These are phyloP conservation scores for Eupelmus urozonus DNA, from an alignment of 2,888 invertebrate species.

Conservation along the genomic window DNA sequence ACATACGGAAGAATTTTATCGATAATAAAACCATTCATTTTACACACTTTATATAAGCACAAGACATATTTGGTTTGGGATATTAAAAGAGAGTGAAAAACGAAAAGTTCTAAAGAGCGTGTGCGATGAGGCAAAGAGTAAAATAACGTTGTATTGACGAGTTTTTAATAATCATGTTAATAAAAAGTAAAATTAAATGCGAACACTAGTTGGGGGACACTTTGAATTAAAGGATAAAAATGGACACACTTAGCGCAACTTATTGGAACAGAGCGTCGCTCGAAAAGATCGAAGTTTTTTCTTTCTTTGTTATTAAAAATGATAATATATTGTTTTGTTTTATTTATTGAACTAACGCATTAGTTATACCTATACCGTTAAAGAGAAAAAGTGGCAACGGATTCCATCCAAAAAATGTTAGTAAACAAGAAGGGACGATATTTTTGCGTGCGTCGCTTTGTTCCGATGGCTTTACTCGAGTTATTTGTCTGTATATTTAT, in stretches of 20 bases:
- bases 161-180: conserved; percentile 66
- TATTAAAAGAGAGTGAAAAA: conserved; percentile 39
- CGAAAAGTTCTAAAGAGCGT: conserved; percentile 43
- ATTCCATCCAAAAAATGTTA: conserved; percentile 70
- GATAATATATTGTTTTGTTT: neutral
- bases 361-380: conserved; percentile 61
- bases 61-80: conserved; percentile 49
- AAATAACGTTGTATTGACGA: conserved; percentile 62
- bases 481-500: conserved; percentile 66
- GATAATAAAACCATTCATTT: conserved; percentile 56
- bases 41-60: conserved; percentile 61
- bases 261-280: conserved; percentile 49
- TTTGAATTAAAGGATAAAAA: conserved; percentile 46
- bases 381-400: conserved; percentile 66
- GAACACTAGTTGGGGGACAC: conserved; percentile 63
- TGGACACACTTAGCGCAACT: conserved; percentile 39
- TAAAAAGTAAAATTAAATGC: conserved; percentile 40
- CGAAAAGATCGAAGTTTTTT: conserved; percentile 12
- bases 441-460: conserved; percentile 67
- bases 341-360: conserved; percentile 26
- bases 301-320: conserved; percentile 11
- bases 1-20: conserved; percentile 38
- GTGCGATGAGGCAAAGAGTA: conserved; percentile 45
- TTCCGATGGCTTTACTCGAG: conserved; percentile 65
- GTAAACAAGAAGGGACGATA: neutral